Conservation (phyloP, 2,113 vertebrate species). For the Phylloscopus trochiloides region DNA sequence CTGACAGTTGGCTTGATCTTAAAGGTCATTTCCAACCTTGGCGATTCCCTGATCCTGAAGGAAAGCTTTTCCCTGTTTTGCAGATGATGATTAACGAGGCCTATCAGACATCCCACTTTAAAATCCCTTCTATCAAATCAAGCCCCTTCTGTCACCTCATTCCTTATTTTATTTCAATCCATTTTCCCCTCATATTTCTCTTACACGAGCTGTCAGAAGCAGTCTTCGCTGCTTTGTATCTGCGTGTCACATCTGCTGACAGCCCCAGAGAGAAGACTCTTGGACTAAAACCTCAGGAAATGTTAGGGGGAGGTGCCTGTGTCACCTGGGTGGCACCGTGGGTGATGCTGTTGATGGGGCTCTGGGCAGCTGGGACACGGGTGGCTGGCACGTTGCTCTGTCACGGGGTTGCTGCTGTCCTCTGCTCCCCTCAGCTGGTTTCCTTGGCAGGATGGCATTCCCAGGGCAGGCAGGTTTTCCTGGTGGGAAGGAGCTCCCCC, state of each 20-base stretch:
- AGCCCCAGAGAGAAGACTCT: not conserved
- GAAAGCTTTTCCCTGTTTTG: not conserved
- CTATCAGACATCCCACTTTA: not conserved
- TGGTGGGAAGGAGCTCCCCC: rapidly evolving
- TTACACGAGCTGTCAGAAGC: conserved; percentile 56
- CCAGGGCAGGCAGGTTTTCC: rapidly evolving
- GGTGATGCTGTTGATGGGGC: rapidly evolving
- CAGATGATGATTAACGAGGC: not conserved
- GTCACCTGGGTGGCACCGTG: not conserved
- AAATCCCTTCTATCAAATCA: conserved; percentile 20
- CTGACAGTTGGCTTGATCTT: not conserved
- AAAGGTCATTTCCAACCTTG: not conserved
- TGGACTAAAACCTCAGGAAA: not conserved
- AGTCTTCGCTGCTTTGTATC: not conserved
- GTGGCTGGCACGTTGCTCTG: rapidly evolving
- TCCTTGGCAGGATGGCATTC: rapidly evolving
- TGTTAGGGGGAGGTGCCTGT: not conserved
- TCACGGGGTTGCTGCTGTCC: rapidly evolving
- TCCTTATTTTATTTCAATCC: conserved; percentile 48
- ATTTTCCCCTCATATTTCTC: conserved; percentile 58
- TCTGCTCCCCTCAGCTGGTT: rapidly evolving
- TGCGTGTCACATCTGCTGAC: not conserved
- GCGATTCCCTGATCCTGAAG: not conserved
- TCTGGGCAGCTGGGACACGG: rapidly evolving
- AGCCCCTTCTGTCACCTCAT: conserved; percentile 38